Evolutionary conservation across 2,888 invertebrate genomes (phyloP).

Genomic region (Osedax frankpressi): DNA sequence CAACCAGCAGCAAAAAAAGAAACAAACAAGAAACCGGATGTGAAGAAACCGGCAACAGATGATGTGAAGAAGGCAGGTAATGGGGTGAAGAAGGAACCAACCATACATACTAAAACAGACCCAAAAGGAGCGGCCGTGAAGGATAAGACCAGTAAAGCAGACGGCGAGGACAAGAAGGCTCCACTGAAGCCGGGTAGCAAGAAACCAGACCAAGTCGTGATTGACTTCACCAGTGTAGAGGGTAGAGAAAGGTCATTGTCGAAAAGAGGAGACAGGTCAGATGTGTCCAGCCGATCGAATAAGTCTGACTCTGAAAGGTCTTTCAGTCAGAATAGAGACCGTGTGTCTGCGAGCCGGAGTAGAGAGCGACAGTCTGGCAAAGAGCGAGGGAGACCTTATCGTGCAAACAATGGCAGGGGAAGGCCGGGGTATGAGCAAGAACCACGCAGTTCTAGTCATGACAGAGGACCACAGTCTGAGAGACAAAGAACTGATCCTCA

Average conservation of each 20-base stretch:
- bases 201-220: neutral
- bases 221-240: neutral
- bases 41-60: conserved; percentile 3
- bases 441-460: conserved; percentile 6
- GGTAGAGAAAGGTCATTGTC: neutral
- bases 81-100: neutral
- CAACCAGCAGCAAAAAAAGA: neutral
- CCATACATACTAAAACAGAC: neutral
- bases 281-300: neutral
- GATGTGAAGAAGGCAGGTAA: neutral
- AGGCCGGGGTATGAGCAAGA: neutral
- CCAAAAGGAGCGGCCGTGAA: neutral
- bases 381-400: neutral
- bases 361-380: conserved; percentile 1
- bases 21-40: neutral
- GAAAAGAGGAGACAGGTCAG: neutral
- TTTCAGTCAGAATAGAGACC: neutral
- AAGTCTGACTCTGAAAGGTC: conserved; percentile 7
- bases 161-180: neutral
- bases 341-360: neutral
- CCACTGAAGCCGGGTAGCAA: neutral
- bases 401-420: neutral
- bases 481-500: neutral
- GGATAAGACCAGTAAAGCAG: neutral
- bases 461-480: conserved; percentile 3